phyloP scores from a whole-genome alignment of 2,797 vertebrate species.

The Lagodon rhomboides region DNA sequence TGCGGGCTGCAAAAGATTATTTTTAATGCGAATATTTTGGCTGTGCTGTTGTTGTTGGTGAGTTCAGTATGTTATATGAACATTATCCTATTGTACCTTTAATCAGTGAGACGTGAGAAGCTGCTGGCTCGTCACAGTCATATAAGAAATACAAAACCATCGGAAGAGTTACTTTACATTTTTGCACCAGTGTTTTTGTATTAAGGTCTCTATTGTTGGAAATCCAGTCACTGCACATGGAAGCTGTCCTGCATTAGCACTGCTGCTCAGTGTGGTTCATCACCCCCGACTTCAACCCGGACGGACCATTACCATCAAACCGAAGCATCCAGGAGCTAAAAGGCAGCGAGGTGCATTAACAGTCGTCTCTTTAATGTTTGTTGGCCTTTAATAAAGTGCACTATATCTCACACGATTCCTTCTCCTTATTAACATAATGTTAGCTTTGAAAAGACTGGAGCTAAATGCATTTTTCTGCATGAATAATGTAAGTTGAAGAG shows the following conservation, averaged over 20 bases:
- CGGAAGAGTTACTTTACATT: not conserved
- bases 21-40: too few relatives aligned
- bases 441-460: conserved; percentile 70
- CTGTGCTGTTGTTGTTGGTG: too few relatives aligned
- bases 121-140: not conserved
- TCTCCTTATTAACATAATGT: conserved; percentile 84
- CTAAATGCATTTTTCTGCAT: conserved; percentile 81
- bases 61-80: too few relatives aligned
- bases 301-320: conserved; percentile 61
- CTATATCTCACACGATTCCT: conserved; percentile 55
- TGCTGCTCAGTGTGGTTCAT: conserved; percentile 11
- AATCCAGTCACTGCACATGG: not conserved
- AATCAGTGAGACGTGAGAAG: not conserved
- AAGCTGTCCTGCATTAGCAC: conserved; percentile 2
- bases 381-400: conserved; percentile 68
- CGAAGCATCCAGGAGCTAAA: conserved; percentile 41
- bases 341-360: conserved; percentile 76
- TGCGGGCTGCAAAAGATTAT: too few relatives aligned
- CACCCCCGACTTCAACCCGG: conserved; percentile 50
- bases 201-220: conserved; percentile 1
- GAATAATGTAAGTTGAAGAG: conserved; percentile 83
- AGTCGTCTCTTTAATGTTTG: conserved; percentile 66
- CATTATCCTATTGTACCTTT: too few relatives aligned
- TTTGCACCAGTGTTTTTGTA: conserved; percentile 1
- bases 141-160: not conserved